Evolutionary conservation across 2,888 invertebrate genomes (phyloP), one percentile per base, ranked within the genome.

Genomic region (Ophion ellenae): DNA sequence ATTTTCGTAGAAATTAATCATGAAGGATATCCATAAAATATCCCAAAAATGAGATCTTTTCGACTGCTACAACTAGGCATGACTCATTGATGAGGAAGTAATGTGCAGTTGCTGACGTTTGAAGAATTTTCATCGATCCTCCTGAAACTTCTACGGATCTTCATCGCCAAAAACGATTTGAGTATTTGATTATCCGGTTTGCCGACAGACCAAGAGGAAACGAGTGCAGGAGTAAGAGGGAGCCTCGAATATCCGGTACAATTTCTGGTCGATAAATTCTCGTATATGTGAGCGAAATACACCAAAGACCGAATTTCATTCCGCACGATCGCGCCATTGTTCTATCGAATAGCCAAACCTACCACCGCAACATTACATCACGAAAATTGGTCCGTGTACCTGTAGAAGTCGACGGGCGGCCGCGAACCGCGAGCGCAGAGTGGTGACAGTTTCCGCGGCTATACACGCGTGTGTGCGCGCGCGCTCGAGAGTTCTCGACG

Each of bases 401-500:
- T 17, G 75, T 40, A 53, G 47, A 76, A 76, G 64, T 53, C n/a
- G n/a, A 47, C 36, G n/a, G 17, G 10, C 17, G 47, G 28, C 53
- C 36, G n/a, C 70, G 57, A 61, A 53, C 64, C 64, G 66, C 64
- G 73, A 73, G 40, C 17, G 36, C 53, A 28, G 66, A 64, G 78
- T 40, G 73, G 77, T 77, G 83, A 86, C 83, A 83, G 83, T 86
- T 86, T 86, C 74, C 86, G 83, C 64, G 64, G 86, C 47, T 47
- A n/a, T 61, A 79, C 47, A 64, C 79, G 79, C 63, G 79, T 76
- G 80, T 74, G 75, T 53, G 76, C 9, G 53, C 28, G 57, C 40
- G 66, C 28, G 59, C 64, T n/a, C n/a, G 80, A 59, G 77, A 57
- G 40, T 57, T 81, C 66, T 74, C 81, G 76, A 75, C 79, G 81